Evolutionary conservation across 2,797 vertebrate genomes (phyloP).

Genomic region (Anniella stebbinsi): DNA sequence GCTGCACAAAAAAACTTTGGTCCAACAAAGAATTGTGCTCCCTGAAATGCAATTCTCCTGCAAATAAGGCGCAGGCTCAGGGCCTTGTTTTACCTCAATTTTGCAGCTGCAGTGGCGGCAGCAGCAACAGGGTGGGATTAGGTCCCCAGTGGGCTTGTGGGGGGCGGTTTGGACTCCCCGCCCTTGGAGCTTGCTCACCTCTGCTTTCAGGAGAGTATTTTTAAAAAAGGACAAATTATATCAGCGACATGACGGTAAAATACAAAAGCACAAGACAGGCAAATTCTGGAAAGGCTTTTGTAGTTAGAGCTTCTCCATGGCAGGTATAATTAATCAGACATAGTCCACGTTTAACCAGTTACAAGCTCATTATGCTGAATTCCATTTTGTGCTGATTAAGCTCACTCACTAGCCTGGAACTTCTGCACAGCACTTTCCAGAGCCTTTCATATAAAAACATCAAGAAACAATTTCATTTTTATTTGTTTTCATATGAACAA

Average conservation of each 20-base stretch:
- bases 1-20: not conserved
- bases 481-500: slow-evolving; percentile 59
- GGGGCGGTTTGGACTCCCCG: too few relatives aligned
- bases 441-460: slow-evolving; percentile 78
- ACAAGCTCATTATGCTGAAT: slow-evolving; percentile 77
- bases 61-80: too few relatives aligned
- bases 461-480: slow-evolving; percentile 75
- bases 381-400: slow-evolving; percentile 78
- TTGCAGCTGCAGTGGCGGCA: too few relatives aligned
- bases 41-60: too few relatives aligned
- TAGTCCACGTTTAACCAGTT: slow-evolving; percentile 80
- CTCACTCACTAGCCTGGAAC: slow-evolving; percentile 78
- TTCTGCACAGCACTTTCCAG: slow-evolving; percentile 76
- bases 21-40: not conserved
- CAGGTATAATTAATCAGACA: slow-evolving; percentile 79
- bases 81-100: too few relatives aligned
- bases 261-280: slow-evolving; percentile 61
- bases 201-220: too few relatives aligned
- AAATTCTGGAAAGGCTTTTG: slow-evolving; percentile 74
- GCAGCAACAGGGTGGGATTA: too few relatives aligned
- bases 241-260: not conserved
- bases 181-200: too few relatives aligned
- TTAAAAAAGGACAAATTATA: too few relatives aligned
- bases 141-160: too few relatives aligned
- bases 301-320: slow-evolving; percentile 72